Percentiles rank a stretch among this genome's conserved stretches.
These are phyloP conservation scores for Macrochelys suwanniensis DNA, from an alignment of 2,797 vertebrate species.

Conservation along the genomic window DNA sequence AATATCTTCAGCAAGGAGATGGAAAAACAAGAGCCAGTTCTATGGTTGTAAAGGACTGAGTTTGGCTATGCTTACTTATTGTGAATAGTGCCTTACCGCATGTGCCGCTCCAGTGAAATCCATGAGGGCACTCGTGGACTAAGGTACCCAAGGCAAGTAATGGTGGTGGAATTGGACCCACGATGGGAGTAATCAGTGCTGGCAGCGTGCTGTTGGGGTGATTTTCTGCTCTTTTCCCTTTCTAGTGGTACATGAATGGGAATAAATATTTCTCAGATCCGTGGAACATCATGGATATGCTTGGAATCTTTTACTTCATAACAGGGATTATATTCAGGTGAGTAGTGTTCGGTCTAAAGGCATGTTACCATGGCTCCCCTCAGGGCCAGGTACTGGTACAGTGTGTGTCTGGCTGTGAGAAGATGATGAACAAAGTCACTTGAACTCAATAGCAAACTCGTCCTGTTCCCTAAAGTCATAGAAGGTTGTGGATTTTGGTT, in stretches of 20 bases:
- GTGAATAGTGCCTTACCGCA: background rate
- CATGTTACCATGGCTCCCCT: background rate
- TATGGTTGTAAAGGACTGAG: background rate
- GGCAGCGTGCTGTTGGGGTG: background rate
- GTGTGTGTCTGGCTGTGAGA: background rate
- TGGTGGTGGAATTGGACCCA: background rate
- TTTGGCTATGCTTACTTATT: background rate
- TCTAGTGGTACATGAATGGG: slow-evolving; percentile 85
- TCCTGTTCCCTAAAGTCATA: background rate
- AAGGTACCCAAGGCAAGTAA: background rate
- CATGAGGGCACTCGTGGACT: background rate
- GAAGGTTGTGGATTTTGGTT: background rate
- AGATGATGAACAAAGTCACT: background rate
- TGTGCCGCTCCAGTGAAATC: background rate
- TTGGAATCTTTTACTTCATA: slow-evolving; percentile 86
- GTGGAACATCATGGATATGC: slow-evolving; percentile 86
- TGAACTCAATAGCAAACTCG: background rate
- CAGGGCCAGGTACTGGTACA: background rate
- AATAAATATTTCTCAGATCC: slow-evolving; percentile 84
- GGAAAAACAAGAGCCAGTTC: background rate
- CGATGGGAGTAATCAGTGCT: fast-evolving
- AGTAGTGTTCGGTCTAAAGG: background rate
- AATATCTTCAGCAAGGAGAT: background rate
- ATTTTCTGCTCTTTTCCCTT: slow-evolving; percentile 25
- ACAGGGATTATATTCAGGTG: slow-evolving; percentile 84